These are phyloP conservation scores for Linnaemya tessellans DNA, from an alignment of 2,888 invertebrate genomes.

Conservation along the genomic window DNA sequence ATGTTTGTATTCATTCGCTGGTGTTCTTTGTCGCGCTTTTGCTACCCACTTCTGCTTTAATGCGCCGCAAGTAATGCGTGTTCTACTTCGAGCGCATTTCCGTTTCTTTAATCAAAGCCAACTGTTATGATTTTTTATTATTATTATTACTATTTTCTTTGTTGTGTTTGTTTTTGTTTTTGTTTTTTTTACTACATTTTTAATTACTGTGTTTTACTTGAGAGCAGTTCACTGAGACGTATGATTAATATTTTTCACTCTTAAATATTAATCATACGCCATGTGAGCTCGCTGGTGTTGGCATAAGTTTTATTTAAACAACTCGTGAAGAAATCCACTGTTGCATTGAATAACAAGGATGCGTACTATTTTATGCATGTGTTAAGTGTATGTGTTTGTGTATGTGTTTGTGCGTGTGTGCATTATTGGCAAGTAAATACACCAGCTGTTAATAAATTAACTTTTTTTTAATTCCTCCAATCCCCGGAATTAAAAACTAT, in stretches of 20 bases:
- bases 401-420: not conserved
- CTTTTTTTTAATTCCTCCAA: conserved; percentile 6
- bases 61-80: not conserved
- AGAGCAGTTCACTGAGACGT: conserved; percentile 17
- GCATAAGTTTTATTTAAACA: conserved; percentile 3
- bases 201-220: not conserved
- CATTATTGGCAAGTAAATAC: not conserved
- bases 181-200: not conserved
- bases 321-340: too few relatives aligned
- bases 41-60: not conserved
- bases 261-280: conserved; percentile 45
- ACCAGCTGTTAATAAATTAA: conserved; percentile 20
- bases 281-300: not conserved
- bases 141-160: not conserved
- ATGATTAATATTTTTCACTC: conserved; percentile 44
- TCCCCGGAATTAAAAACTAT: too few relatives aligned
- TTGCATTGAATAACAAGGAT: too few relatives aligned
- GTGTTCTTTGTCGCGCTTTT: conserved; percentile 6
- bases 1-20: not conserved
- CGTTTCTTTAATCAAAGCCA: conserved; percentile 7
- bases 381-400: not conserved
- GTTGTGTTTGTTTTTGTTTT: not conserved
- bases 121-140: not conserved
- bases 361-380: not conserved
- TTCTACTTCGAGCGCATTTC: not conserved